Base-by-base conservation (phyloP, 2,888 invertebrate species). In the Acanthacorydalis orientalis region DNA sequence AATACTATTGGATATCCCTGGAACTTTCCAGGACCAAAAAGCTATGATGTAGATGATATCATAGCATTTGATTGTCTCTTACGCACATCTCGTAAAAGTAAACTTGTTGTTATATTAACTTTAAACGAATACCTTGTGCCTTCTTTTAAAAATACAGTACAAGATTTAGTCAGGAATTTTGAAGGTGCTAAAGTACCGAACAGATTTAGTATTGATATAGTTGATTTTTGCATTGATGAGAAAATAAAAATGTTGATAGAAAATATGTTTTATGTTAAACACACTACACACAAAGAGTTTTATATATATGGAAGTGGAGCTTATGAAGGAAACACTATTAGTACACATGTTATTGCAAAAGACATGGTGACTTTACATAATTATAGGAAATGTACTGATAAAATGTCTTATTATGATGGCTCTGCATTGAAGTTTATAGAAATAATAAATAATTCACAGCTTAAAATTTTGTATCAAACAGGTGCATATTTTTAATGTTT, bases 91-190 rank as follows among this genome's bases (percentile, higher is more conserved):
- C 54, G 56, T 8, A 70, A 69, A 57, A 69, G 69, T 1, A 70
- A 71, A 52, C 73, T 72, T 60, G 71, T 70, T 0, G 64, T 70
- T 49, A 69, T 74, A 1, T 57, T 80, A 34, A 69, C 76, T 0
- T 76, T 79, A 73, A 75, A 80, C 55, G 80, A 83, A 54, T 81
- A 74, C 54, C 57, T 82, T 44, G 75, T 78, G 33, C 75, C 80
- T 2, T 67, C 72, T 51, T 68, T 73, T 43, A 74, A 77, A 54
- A 70, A 68, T 51, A 70, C 68, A 32, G 59, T 78, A 1, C 68
- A 69, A 51, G 70, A 70, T 44, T 63, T 78, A 39, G 57, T 79
- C 43, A 64, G 65, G 49, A 73, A 74, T 51, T 68, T 71, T 52
- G 70, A 74, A 56, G 66, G 68, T 7, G 65, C 62, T 37, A 63